These are phyloP conservation scores for Sthenelais limicola DNA, from an alignment of 2,888 invertebrate species.

Conservation along the genomic window DNA sequence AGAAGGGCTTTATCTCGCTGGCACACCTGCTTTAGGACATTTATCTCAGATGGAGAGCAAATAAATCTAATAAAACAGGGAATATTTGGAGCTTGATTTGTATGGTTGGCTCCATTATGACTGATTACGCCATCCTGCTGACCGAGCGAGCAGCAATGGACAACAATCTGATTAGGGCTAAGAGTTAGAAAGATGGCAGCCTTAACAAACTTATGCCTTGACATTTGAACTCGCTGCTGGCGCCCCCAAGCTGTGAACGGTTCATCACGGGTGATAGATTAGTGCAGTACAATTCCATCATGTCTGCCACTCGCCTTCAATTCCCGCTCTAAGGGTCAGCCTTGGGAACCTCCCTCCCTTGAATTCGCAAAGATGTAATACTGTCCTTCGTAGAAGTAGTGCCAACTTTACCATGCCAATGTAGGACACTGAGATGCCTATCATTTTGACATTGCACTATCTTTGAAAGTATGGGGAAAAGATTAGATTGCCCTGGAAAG, in stretches of 20 bases:
- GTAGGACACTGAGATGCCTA: no score
- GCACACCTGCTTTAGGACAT: slow-evolving; percentile 29
- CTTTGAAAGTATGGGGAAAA: no score
- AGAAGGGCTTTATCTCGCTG: slow-evolving; percentile 20
- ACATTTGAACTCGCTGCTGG: slow-evolving; percentile 13
- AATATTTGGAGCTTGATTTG: slow-evolving; percentile 36
- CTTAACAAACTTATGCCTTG: slow-evolving; percentile 27
- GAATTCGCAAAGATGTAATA: no score
- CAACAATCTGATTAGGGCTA: slow-evolving; percentile 12
- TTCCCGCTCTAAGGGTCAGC: no score
- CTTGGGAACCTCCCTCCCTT: no score
- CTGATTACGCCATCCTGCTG: neutral
- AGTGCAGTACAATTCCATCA: neutral
- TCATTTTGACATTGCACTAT: no score
- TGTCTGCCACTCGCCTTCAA: neutral
- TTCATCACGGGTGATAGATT: slow-evolving; percentile 32
- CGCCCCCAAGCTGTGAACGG: slow-evolving; percentile 23
- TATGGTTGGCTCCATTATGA: slow-evolving; percentile 19
- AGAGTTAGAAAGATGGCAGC: slow-evolving; percentile 26
- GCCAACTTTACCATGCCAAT: no score
- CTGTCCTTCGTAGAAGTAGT: no score
- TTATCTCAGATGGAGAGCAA: neutral
- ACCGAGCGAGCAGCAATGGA: neutral
- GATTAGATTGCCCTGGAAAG: no score
- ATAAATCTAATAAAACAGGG: slow-evolving; percentile 23